Conservation (phyloP, 2,113 vertebrate species). For the Triplophysa dalaica region DNA sequence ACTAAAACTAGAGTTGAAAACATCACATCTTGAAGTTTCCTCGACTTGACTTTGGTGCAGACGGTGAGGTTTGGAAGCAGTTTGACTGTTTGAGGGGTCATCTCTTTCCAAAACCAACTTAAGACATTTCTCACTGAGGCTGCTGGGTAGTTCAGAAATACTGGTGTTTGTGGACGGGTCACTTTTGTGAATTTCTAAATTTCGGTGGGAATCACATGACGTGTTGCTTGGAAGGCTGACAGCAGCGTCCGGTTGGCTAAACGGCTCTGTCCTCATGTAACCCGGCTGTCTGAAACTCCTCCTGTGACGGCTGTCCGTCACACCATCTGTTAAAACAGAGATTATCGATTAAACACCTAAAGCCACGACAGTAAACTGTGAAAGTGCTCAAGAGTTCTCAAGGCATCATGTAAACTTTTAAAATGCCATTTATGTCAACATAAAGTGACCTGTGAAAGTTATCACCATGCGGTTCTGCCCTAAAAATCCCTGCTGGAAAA, state of each 20-base stretch:
- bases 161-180: constrained; percentile 1
- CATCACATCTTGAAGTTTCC: background rate
- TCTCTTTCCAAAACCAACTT: background rate
- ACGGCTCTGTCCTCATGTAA: constrained; percentile 75
- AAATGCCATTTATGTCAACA: constrained; percentile 4
- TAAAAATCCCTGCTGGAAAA: background rate
- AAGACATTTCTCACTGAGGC: constrained; percentile 47
- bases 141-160: constrained; percentile 28
- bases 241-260: constrained; percentile 51
- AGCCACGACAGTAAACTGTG: constrained; percentile 35
- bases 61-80: background rate
- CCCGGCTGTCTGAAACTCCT: constrained; percentile 76
- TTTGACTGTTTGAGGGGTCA: background rate
- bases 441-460: background rate
- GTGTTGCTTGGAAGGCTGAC: constrained; percentile 40
- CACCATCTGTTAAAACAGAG: constrained; percentile 62
- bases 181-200: constrained; percentile 29
- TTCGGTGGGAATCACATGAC: constrained; percentile 48
- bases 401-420: background rate
- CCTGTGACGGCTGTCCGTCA: constrained; percentile 62
- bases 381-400: constrained; percentile 35
- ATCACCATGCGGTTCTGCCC: background rate
- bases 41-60: background rate
- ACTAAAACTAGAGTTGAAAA: constrained; percentile 85
- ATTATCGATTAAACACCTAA: constrained; percentile 66